phyloP scores from a whole-genome alignment of 37 sponge, comb jelly and placozoan species.

The Bolinopsis microptera region DNA sequence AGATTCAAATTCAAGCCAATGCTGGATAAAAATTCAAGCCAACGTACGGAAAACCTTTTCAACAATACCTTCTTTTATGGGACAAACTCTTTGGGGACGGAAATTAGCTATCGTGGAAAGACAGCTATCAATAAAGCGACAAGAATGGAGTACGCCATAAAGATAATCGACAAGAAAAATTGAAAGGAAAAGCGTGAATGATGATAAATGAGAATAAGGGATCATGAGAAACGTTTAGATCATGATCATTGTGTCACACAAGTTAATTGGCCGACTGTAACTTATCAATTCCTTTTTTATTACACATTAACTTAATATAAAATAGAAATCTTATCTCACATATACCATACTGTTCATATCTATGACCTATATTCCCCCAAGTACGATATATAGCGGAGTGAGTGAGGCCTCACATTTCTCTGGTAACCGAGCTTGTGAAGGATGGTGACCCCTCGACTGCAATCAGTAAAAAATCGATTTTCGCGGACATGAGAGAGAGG shows the following conservation, averaged over 20 bases:
- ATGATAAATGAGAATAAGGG: conserved; percentile 69
- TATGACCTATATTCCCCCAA: no score
- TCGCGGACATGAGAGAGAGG: conserved; percentile 66
- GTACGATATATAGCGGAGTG: conserved; percentile 62
- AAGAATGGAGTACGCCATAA: conserved; percentile 45
- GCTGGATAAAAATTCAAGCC: conserved; percentile 54
- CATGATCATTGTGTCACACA: conserved; percentile 76
- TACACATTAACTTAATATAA: no score
- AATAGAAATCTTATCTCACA: no score
- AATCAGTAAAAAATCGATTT: conserved; percentile 73
- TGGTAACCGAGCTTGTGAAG: conserved; percentile 74
- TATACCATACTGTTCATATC: no score
- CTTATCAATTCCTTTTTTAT: no score
- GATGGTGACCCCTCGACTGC: conserved; percentile 78
- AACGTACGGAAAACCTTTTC: background rate
- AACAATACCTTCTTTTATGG: conserved; percentile 18
- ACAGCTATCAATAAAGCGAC: background rate
- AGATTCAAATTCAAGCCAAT: conserved; percentile 52
- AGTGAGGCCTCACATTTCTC: conserved; percentile 59
- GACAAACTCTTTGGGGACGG: conserved; percentile 37
- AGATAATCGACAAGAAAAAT: conserved; percentile 72
- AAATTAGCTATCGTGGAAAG: conserved; percentile 52
- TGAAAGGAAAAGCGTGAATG: conserved; percentile 72
- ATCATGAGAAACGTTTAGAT: conserved; percentile 71
- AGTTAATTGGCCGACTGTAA: background rate